Evolutionary conservation across 2,113 vertebrate species (phyloP).

Genomic region (Neodon shergylaensis): DNA sequence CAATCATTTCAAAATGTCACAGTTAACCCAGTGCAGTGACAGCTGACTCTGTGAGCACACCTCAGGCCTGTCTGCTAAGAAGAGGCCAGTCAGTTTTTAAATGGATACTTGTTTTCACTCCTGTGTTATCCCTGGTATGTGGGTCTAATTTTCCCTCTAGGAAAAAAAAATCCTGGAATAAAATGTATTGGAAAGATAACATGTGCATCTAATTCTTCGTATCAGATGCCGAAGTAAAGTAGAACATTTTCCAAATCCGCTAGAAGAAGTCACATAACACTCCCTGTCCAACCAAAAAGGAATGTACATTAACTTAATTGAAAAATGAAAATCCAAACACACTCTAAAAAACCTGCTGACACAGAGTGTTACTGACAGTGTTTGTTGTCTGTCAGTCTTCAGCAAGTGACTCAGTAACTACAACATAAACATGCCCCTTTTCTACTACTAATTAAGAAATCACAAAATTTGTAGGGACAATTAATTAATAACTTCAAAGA

Average conservation of each 20-base stretch:
- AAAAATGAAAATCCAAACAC: slow-evolving; percentile 16
- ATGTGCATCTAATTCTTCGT: not conserved
- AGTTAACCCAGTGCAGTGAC: not conserved
- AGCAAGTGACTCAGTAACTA: not conserved
- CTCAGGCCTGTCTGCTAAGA: slow-evolving; percentile 3
- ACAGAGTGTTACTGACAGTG: not conserved
- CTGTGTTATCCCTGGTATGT: not conserved
- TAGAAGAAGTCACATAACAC: not conserved
- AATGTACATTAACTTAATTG: not conserved
- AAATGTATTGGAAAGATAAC: not conserved
- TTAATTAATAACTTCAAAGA: slow-evolving; percentile 52
- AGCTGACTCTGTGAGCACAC: not conserved
- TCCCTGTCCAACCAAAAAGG: not conserved
- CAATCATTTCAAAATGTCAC: slow-evolving; percentile 65
- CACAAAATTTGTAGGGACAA: not conserved
- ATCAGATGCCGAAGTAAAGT: not conserved
- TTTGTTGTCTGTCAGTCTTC: not conserved
- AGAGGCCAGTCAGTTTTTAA: slow-evolving; percentile 39
- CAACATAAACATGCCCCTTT: not conserved
- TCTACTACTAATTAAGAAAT: slow-evolving; percentile 10
- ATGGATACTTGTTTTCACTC: slow-evolving; percentile 26
- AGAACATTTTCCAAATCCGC: not conserved
- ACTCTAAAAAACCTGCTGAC: not conserved
- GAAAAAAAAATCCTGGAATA: not conserved
- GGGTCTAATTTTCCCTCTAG: not conserved